Conservation (phyloP, 2,113 vertebrate species). For the Scatophagus argus region DNA sequence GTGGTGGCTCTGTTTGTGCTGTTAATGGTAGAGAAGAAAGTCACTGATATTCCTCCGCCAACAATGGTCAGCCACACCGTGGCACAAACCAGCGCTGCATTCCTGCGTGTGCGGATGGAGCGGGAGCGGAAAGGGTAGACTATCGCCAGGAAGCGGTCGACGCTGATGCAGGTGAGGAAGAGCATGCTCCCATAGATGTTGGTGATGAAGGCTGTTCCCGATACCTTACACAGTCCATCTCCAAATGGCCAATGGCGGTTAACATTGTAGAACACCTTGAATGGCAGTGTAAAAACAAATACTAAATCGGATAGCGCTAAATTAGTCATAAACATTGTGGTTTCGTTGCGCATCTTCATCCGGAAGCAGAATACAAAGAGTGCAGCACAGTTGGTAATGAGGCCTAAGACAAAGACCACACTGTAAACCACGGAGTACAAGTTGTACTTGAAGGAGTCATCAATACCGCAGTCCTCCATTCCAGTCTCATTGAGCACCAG, state of each 20-base stretch:
- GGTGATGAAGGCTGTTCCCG: constrained; percentile 96
- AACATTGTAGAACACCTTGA: constrained; percentile 98
- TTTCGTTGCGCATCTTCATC: constrained; percentile 95
- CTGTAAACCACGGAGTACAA: constrained; percentile 96
- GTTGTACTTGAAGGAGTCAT: constrained; percentile 99
- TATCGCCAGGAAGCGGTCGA: constrained; percentile 96
- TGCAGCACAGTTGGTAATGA: constrained; percentile 96
- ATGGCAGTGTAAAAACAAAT: constrained; percentile 96
- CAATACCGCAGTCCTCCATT: constrained; percentile 92
- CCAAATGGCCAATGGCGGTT: constrained; percentile 98
- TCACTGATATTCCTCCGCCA: constrained; percentile 95
- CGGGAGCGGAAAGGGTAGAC: constrained; percentile 95
- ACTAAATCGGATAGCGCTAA: constrained; percentile 94
- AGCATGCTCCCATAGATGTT: constrained; percentile 99
- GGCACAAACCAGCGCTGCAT: constrained; percentile 91
- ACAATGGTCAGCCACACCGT: constrained; percentile 96
- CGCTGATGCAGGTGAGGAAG: constrained; percentile 97
- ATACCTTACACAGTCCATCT: constrained; percentile 95
- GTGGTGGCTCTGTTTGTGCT: constrained; percentile 90
- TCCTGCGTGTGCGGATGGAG: constrained; percentile 91
- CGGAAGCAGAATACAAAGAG: constrained; percentile 97
- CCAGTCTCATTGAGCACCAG: constrained; percentile 85
- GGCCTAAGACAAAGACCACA: constrained; percentile 93
- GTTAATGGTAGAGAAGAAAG: constrained; percentile 97
- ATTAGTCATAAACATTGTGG: constrained; percentile 98